Evolutionary conservation across 92 coral and sea anemone genomes (phyloP).

Genomic region (Palythoa grandiflora): DNA sequence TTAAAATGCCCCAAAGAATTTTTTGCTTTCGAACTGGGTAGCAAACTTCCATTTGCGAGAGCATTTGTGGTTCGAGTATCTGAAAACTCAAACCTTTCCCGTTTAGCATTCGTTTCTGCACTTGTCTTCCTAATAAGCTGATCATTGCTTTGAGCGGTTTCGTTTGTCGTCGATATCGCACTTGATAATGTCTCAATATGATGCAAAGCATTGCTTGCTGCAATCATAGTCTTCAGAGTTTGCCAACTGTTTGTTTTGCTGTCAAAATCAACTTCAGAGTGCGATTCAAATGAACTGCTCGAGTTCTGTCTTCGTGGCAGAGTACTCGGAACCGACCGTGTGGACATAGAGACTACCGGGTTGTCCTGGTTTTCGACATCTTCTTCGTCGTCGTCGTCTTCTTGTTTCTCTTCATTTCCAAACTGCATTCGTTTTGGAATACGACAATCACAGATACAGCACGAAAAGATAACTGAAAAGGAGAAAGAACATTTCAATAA

Average conservation of each 20-base stretch:
- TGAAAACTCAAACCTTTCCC: not conserved
- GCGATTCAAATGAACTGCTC: constrained; percentile 2
- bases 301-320: constrained; percentile 32
- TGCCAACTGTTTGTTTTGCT: constrained; percentile 6
- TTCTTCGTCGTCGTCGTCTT: constrained; percentile 60
- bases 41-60: not conserved
- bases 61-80: not conserved
- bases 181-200: not conserved
- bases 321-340: constrained; percentile 35
- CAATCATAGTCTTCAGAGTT: not conserved
- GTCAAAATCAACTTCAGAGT: constrained; percentile 17
- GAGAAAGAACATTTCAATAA: not conserved
- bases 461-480: constrained; percentile 66
- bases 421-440: constrained; percentile 61
- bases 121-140: not conserved
- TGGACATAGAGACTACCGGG: constrained; percentile 40
- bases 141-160: not conserved
- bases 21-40: not conserved
- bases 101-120: not conserved
- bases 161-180: not conserved
- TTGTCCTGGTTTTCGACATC: constrained; percentile 58
- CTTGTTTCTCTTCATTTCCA: constrained; percentile 49
- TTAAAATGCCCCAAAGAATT: not conserved
- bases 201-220: constrained; percentile 21
- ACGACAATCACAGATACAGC: constrained; percentile 82